Base-by-base conservation (phyloP, 1,140 invertebrate species). In the Pomacea maculata region DNA sequence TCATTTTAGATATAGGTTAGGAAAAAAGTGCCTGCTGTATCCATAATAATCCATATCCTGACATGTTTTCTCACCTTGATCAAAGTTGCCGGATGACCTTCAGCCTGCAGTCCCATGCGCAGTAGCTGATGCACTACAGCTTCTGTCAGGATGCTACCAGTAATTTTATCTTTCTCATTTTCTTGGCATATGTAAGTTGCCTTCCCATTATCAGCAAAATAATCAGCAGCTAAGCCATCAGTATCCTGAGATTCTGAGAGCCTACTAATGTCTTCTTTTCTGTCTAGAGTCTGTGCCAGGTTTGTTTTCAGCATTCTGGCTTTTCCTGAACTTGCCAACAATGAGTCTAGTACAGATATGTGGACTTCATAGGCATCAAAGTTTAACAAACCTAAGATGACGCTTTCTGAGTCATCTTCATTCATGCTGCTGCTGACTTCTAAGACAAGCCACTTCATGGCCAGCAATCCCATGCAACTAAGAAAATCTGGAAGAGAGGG, bases 321-420 rank as follows among this genome's bases (percentile, higher is more conserved):
- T 17, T 61, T 61, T 61, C 57, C 57, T 61, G 57, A 61, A 14
- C 57, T 34, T 8, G 14, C 21, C 29, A 21, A 19, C 17, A 86
- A 74, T 21, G 25, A 55, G 65, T 83, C 75, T 10, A 87, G 71
- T 0, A 86, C 83, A 19, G 77, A 79, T n/a, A 87, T 64, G 72
- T 85, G 65, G 8, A 87, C 85, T 71, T 87, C 86, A 73, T 86
- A 87, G 76, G 65, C 77, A 34, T 52, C 45, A n/a, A 70, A 87
- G 12, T 70, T 61, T 14, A 87, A 57, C 45, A 85, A 29, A 25
- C 52, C 67, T 54, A 80, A 15, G 29, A 85, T 14, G 10, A 72
- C 61, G 52, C 75, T 21, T 29, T 29, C 65, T 29, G 61, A 25
- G 25, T 64, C 17, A 21, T 70, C 68, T 45, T 55, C 55, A 19